Evolutionary conservation across 92 coral and sea anemone genomes (phyloP).

Genomic region (Umimayanthus kanabou): DNA sequence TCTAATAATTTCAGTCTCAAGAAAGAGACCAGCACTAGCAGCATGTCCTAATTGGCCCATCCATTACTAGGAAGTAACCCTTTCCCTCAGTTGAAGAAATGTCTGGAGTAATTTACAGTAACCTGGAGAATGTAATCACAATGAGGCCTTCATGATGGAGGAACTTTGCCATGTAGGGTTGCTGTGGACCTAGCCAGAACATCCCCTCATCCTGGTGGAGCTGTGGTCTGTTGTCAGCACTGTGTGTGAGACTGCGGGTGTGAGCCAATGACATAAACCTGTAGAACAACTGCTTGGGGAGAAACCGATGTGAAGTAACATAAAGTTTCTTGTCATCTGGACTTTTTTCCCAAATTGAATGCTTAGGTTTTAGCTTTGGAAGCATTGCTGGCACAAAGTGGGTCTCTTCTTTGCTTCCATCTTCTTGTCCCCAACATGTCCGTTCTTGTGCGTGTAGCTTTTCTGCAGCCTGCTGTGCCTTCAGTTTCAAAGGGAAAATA

Average conservation of each 20-base stretch:
- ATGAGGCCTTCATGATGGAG: background rate
- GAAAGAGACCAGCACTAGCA: too few relatives aligned
- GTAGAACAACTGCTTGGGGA: slow-evolving; percentile 21
- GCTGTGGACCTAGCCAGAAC: slow-evolving; percentile 16
- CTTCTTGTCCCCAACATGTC: background rate
- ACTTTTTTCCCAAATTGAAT: background rate
- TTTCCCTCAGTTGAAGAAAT: too few relatives aligned
- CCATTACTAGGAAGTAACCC: too few relatives aligned
- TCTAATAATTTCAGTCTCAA: too few relatives aligned
- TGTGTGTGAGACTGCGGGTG: background rate
- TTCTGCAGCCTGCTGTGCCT: background rate
- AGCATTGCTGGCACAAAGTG: slow-evolving; percentile 14
- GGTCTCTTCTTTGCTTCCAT: slow-evolving; percentile 11
- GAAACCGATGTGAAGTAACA: slow-evolving; percentile 17
- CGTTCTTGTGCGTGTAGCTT: too few relatives aligned
- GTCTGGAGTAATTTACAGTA: background rate
- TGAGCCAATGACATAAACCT: slow-evolving; percentile 13
- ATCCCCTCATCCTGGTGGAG: slow-evolving; percentile 13
- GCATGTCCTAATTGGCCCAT: too few relatives aligned
- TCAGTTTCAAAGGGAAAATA: background rate
- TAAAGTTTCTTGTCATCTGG: background rate
- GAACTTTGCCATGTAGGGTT: background rate
- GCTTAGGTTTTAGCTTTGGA: background rate
- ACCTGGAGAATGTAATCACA: slow-evolving; percentile 11
- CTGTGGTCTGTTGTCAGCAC: slow-evolving; percentile 15